Percentiles rank a stretch among this genome's conserved stretches.
phyloP scores from a whole-genome alignment of 2,888 invertebrate species.

The Eulithis testata region DNA sequence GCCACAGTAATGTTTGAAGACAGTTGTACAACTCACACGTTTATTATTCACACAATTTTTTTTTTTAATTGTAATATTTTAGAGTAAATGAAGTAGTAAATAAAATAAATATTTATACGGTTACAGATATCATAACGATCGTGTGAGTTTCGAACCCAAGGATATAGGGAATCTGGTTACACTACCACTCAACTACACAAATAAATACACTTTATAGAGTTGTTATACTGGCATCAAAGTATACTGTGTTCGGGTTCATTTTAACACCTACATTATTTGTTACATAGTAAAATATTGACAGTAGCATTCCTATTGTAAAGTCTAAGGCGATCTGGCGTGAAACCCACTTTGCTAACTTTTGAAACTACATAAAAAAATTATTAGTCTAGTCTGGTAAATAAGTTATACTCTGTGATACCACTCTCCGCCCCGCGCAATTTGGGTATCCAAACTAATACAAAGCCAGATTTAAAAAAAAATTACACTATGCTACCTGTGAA shows the following conservation, averaged over 20 bases:
- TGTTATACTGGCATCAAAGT: conserved; percentile 10
- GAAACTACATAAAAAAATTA: background rate
- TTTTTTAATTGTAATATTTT: background rate
- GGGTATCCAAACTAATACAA: too few species aligned
- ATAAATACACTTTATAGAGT: background rate
- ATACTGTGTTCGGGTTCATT: conserved; percentile 12
- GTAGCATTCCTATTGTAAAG: conserved; percentile 30
- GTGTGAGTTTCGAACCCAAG: too few species aligned
- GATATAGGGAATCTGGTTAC: too few species aligned
- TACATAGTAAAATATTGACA: conserved; percentile 22
- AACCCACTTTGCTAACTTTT: conserved; percentile 5
- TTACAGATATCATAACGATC: too few species aligned
- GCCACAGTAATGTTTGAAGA: conserved; percentile 10
- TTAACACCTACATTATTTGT: conserved; percentile 9
- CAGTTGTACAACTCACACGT: conserved; percentile 15
- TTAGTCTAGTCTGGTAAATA: too few species aligned
- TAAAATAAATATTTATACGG: background rate
- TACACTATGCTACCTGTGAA: too few species aligned
- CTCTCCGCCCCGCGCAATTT: too few species aligned
- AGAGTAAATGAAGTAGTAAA: background rate
- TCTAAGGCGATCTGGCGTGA: conserved; percentile 24
- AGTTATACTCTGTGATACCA: too few species aligned
- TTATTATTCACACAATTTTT: conserved; percentile 1
- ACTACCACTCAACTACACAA: too few species aligned
- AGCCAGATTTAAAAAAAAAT: too few species aligned